Evolutionary conservation across 64 coral and sea anemone species (phyloP).

Genomic region (Exaiptasia diaphana): DNA sequence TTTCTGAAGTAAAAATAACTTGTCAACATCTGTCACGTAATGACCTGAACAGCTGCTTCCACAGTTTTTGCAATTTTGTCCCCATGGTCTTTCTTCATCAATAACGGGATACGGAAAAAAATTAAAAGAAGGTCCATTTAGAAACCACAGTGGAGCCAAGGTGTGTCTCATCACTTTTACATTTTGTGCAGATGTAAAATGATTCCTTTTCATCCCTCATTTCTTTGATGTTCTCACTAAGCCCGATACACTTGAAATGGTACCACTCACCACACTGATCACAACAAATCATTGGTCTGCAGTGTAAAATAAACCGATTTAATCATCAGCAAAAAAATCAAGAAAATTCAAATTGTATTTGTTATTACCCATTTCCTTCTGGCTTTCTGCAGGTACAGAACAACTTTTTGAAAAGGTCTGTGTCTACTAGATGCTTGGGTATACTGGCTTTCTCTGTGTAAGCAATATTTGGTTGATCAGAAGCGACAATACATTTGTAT

Average conservation of each 20-base stretch:
- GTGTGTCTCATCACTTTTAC: neutral
- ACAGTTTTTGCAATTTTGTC: slow-evolving; percentile 1
- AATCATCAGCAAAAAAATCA: too few relatives aligned
- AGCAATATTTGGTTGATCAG: too few relatives aligned
- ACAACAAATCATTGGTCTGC: neutral
- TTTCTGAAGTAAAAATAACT: neutral
- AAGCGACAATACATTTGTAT: too few relatives aligned
- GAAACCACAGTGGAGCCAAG: slow-evolving; percentile 3
- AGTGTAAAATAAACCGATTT: too few relatives aligned
- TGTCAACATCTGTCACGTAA: slow-evolving; percentile 9
- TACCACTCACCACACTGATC: neutral
- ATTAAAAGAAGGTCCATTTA: neutral
- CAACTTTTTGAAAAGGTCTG: too few relatives aligned
- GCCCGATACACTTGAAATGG: neutral
- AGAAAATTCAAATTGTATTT: too few relatives aligned
- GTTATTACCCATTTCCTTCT: neutral
- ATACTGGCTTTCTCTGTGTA: too few relatives aligned
- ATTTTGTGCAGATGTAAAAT: neutral
- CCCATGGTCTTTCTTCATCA: slow-evolving; percentile 25
- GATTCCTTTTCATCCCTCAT: neutral
- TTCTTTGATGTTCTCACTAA: neutral
- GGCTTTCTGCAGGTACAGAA: too few relatives aligned
- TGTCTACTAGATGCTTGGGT: too few relatives aligned
- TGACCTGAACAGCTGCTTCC: slow-evolving; percentile 1
- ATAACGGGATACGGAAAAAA: slow-evolving; percentile 5